Base-by-base conservation (phyloP, 1,140 invertebrate species). In the Caenorhabditis brenneri region DNA sequence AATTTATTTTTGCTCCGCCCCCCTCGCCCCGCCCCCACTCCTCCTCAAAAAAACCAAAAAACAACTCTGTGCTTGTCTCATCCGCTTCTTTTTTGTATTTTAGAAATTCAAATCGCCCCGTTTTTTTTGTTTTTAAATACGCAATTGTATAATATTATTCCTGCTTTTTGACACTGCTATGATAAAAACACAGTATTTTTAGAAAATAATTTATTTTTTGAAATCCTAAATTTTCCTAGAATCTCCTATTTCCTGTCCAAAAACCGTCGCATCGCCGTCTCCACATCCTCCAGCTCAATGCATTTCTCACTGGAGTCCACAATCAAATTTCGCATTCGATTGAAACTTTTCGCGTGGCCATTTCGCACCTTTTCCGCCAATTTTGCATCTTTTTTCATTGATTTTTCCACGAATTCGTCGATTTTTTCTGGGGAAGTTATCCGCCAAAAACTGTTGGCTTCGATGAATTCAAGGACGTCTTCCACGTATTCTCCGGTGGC, bases 301-400 rank as follows among this genome's bases (percentile, higher is more conserved):
- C 65, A n/a, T 42, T 74, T 74, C 33, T 42, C 16, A 15, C 22
- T 31, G 0, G 31, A 5, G 7, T 53, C 48, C 19, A 31, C 24
- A 29, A 53, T 80, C n/a, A 33, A 31, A 36, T 80, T 80, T 42
- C 48, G 29, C 16, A 53, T 4, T 33, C 48, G 46, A 53, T 51
- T 53, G 36, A 49, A 53, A n/a, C 31, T 53, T 53, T 80, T 55
- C 82, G n/a, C 48, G 15, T 65, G n/a, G 5, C 42, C 69, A 22
- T 27, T 65, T 55, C 49, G 29, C 33, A 12, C 58, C 39, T 36
- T 82, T 12, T 80, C 79, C 79, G 29, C 51, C 46, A 53, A 80
- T 33, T 55, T 80, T 27, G 29, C 33, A 6, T 82, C 10, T 65
- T 33, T 65, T 15, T 12, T 6, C 74, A 48, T 51, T 27, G 29